Conservation (phyloP, 1,140 invertebrate genomes). For the Procambarus virginalis region DNA sequence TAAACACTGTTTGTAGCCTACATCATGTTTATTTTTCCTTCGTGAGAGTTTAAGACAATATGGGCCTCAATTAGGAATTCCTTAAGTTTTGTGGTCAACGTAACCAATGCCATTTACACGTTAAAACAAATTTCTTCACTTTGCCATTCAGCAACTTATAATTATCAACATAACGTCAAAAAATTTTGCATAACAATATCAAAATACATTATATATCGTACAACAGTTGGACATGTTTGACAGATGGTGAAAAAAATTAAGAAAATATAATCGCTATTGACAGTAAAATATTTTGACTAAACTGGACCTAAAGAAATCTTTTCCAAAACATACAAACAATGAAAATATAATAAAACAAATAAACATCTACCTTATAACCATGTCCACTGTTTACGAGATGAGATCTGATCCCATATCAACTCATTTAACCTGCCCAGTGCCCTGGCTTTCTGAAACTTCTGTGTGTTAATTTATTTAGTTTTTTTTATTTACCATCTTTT, state of each 20-base stretch:
- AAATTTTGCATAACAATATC: constrained; percentile 34
- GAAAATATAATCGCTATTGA: background rate
- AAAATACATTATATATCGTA: constrained; percentile 27
- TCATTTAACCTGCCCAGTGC: constrained; percentile 31
- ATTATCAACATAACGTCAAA: constrained; percentile 29
- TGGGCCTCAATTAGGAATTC: background rate
- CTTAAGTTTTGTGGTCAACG: background rate
- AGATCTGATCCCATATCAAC: constrained; percentile 59
- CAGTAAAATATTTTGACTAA: background rate
- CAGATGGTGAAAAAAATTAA: constrained; percentile 15
- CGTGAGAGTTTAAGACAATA: background rate
- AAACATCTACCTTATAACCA: constrained; percentile 31
- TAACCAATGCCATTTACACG: background rate
- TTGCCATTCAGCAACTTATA: constrained; percentile 1
- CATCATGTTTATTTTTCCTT: background rate
- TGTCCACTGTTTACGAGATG: constrained; percentile 47
- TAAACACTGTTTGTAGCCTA: background rate
- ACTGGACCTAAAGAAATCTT: background rate
- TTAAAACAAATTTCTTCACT: constrained; percentile 11
- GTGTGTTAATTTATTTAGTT: background rate
- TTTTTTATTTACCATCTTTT: background rate
- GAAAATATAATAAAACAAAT: constrained; percentile 10
- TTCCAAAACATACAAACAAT: background rate
- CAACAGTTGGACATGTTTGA: constrained; percentile 44
- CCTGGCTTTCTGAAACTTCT: constrained; percentile 31